Percentiles rank a stretch among this genome's conserved stretches.
Conservation (phyloP, 1,140 invertebrate genomes). For the Eriosoma lanigerum region DNA sequence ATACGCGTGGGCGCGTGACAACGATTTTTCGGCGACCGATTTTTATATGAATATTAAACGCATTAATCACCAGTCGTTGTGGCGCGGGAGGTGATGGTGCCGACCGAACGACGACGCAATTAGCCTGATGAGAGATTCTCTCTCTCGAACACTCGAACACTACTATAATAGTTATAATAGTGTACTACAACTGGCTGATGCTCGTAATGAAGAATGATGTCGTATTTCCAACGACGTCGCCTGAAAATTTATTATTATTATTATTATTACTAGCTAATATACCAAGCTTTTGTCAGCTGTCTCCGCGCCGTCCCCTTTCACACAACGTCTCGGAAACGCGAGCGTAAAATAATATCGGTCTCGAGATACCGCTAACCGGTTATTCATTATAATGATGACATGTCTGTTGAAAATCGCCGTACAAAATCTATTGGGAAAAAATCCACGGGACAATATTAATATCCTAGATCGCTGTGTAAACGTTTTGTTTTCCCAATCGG, state of each 20-base stretch:
- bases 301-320: neutral
- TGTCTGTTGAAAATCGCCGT: too few relatives aligned
- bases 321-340: neutral
- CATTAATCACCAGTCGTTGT: conserved; percentile 51
- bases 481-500: too few relatives aligned
- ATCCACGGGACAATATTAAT: too few relatives aligned
- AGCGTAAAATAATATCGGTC: too few relatives aligned
- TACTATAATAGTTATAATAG: neutral
- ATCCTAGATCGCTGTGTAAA: too few relatives aligned
- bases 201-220: conserved; percentile 47
- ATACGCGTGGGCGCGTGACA: neutral
- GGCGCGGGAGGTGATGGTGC: neutral
- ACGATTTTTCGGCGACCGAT: conserved; percentile 6
- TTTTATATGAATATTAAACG: conserved; percentile 38
- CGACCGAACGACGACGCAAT: conserved; percentile 22
- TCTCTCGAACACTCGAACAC: too few relatives aligned
- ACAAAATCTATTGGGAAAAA: too few relatives aligned
- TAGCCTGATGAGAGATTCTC: conserved; percentile 41
- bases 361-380: too few relatives aligned
- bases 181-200: neutral
- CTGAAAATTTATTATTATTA: neutral
- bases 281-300: neutral
- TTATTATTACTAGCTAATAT: neutral
- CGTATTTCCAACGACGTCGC: neutral
- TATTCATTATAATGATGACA: too few relatives aligned